phyloP scores from a whole-genome alignment of 2,888 invertebrate genomes.

The Lithophane semibrunnea region DNA sequence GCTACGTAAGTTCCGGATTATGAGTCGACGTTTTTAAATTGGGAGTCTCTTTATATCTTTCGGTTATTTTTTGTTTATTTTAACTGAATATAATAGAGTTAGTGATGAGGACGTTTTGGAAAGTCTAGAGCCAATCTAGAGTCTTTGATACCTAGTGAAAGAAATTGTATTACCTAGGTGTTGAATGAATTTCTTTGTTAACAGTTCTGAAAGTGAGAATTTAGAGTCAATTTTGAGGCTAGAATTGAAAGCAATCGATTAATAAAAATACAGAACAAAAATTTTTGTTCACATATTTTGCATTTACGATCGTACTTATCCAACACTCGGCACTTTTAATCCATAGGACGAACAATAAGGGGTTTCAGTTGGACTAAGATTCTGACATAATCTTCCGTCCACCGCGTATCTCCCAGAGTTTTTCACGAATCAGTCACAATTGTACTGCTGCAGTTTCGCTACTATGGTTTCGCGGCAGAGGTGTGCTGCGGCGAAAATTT shows the following conservation, averaged over 20 bases:
- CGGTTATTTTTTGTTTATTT: constrained; percentile 4
- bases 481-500: too few species aligned
- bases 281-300: neutral
- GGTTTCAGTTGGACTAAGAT: neutral
- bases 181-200: neutral
- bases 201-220: neutral
- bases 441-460: too few species aligned
- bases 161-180: neutral
- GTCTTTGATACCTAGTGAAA: neutral
- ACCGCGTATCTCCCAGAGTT: neutral
- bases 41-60: neutral
- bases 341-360: neutral
- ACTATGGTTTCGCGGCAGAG: too few species aligned
- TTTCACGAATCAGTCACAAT: too few species aligned
- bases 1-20: constrained; percentile 39
- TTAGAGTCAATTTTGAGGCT: neutral
- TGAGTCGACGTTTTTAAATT: constrained; percentile 13
- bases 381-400: neutral
- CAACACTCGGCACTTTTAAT: neutral
- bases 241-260: neutral
- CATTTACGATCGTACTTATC: too few species aligned
- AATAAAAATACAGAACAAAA: too few species aligned
- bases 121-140: constrained; percentile 10
- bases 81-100: neutral
- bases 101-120: constrained; percentile 3